Evolutionary conservation across 2,888 invertebrate species (phyloP).

Genomic region (Sialis fuliginosa): DNA sequence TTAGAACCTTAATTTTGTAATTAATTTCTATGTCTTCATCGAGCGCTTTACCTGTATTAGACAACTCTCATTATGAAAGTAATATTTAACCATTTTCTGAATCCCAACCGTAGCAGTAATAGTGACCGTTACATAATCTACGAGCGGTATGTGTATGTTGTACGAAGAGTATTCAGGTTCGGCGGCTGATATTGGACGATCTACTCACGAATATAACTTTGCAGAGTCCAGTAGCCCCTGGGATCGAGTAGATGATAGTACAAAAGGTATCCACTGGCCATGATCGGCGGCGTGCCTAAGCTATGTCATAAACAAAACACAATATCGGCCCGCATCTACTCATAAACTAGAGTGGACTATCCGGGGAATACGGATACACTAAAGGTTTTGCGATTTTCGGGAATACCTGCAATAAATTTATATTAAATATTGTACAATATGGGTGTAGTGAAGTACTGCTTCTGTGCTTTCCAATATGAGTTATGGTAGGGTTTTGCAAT

Average conservation of each 20-base stretch:
- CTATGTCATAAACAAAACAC: conserved; percentile 5
- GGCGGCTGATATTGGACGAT: conserved; percentile 4
- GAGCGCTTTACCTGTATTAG: no score
- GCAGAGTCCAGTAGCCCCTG: not conserved
- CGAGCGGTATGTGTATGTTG: no score
- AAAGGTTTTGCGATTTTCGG: no score
- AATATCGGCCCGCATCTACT: conserved; percentile 5
- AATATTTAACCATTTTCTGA: not conserved
- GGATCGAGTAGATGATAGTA: not conserved
- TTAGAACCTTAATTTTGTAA: no score
- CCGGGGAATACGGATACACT: not conserved
- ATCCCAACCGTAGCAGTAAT: not conserved
- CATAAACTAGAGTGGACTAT: conserved; percentile 5
- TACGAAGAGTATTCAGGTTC: not conserved
- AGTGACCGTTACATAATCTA: no score
- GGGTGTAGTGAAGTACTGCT: no score
- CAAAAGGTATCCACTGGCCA: not conserved
- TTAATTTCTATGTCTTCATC: no score
- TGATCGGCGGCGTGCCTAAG: conserved; percentile 4
- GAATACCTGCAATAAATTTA: no score
- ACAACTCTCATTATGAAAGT: not conserved
- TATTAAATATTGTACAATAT: no score
- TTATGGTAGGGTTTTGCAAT: no score
- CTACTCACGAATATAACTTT: conserved; percentile 4
- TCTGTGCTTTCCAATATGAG: no score